phyloP scores from a whole-genome alignment of 2,113 vertebrate genomes.

The Cryptomyrus ogoouensis region DNA sequence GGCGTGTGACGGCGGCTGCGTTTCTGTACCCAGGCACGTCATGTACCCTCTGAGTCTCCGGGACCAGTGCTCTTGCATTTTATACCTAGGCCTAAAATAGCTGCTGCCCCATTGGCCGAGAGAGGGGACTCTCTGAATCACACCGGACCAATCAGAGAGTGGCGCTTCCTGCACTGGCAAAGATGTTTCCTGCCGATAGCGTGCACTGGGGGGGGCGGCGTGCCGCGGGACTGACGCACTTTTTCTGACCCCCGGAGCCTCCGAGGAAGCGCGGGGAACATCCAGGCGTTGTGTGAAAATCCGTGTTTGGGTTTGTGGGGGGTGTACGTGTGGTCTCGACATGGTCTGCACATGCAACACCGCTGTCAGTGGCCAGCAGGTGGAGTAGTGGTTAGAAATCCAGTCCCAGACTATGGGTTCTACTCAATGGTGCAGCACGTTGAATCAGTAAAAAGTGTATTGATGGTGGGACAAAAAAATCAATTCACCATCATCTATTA shows the following conservation, averaged over 20 bases:
- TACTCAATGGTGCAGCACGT: not conserved
- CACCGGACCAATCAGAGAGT: constrained; percentile 72
- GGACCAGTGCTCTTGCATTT: constrained; percentile 52
- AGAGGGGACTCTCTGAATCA: constrained; percentile 60
- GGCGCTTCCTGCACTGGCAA: constrained; percentile 78
- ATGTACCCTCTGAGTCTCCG: not conserved
- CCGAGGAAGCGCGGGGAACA: constrained; percentile 12
- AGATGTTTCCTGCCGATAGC: constrained; percentile 98
- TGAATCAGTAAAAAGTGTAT: not conserved
- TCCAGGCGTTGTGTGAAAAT: constrained; percentile 27
- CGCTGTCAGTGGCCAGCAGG: not conserved
- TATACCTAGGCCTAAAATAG: constrained; percentile 93
- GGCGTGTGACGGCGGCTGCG: not conserved
- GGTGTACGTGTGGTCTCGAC: not conserved
- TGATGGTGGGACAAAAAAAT: not conserved
- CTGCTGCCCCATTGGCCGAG: constrained; percentile 70
- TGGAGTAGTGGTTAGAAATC: not conserved
- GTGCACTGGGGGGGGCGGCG: constrained; percentile 33
- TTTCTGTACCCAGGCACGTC: not conserved
- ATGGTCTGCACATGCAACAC: not conserved
- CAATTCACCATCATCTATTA: not conserved
- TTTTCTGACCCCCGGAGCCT: not conserved
- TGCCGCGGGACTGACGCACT: constrained; percentile 2
- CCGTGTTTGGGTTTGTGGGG: not conserved
- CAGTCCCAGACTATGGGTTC: not conserved